A percentile compares a stretch with the other conserved stretches of the same genome.
phyloP scores from a whole-genome alignment of 2,888 invertebrate genomes.

The Lasioglossum marginatum region DNA sequence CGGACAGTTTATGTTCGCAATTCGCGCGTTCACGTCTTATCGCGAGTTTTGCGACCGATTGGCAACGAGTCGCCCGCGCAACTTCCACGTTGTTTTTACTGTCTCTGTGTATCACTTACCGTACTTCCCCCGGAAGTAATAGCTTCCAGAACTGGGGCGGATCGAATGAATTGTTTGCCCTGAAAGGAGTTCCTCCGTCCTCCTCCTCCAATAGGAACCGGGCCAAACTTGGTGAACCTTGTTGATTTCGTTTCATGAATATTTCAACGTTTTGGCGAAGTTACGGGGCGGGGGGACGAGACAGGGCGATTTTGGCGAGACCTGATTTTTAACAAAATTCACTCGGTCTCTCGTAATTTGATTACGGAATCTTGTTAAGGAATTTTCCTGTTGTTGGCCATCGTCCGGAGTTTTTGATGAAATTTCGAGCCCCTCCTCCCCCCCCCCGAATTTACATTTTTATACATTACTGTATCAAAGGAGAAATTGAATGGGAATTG shows the following conservation, averaged over 20 bases:
- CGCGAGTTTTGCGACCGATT: constrained; percentile 14
- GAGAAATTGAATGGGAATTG: background rate
- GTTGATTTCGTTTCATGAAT: constrained; percentile 16
- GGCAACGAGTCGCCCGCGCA: constrained; percentile 8
- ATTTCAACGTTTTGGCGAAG: background rate
- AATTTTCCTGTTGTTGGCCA: background rate
- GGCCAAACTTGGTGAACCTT: constrained; percentile 2
- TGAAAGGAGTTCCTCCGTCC: constrained; percentile 14
- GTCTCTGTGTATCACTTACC: constrained; percentile 29
- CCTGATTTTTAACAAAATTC: constrained; percentile 9
- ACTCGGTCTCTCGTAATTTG: background rate
- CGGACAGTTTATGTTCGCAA: constrained; percentile 45
- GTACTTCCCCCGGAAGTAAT: background rate
- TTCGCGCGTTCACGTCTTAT: constrained; percentile 29
- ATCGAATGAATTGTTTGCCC: constrained; percentile 21
- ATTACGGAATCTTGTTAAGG: constrained; percentile 2
- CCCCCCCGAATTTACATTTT: background rate
- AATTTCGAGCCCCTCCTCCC: background rate
- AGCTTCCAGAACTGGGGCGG: constrained; percentile 23
- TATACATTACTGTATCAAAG: background rate
- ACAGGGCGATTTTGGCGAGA: background rate
- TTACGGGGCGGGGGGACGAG: background rate
- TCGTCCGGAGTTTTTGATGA: background rate
- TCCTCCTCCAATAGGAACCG: background rate
- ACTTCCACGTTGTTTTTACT: constrained; percentile 31